These are phyloP conservation scores for Pluvialis apricaria DNA, from an alignment of 2,113 vertebrate genomes.

Conservation along the genomic window DNA sequence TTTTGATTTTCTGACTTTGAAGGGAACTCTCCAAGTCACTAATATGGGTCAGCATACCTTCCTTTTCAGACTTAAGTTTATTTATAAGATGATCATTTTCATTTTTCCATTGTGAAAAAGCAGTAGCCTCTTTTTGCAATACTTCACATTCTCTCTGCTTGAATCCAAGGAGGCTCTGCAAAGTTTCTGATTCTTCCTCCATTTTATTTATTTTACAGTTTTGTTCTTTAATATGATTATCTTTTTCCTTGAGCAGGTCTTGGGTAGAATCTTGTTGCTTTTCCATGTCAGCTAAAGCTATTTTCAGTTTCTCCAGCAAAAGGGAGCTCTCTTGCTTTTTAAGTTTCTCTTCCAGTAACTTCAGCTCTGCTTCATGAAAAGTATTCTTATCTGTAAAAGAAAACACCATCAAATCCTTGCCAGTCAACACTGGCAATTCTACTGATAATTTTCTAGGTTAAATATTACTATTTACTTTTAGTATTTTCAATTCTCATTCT, in stretches of 20 bases:
- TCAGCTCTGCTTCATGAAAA: conserved; percentile 75
- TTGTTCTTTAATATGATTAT: conserved; percentile 75
- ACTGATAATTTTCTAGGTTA: background rate
- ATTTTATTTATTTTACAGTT: conserved; percentile 66
- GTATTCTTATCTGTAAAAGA: conserved; percentile 77
- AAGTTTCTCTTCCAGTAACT: conserved; percentile 77
- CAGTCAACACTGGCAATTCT: background rate
- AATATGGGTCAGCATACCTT: conserved; percentile 71
- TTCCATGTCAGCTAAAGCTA: conserved; percentile 77
- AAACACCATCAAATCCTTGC: background rate
- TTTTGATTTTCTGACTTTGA: conserved; percentile 61
- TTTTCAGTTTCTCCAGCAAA: conserved; percentile 76
- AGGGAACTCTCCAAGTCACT: conserved; percentile 75
- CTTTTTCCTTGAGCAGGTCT: conserved; percentile 80
- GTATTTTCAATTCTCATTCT: background rate
- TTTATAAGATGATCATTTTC: conserved; percentile 77
- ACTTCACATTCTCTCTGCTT: conserved; percentile 77
- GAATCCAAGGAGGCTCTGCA: conserved; percentile 65
- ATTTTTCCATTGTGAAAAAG: conserved; percentile 80
- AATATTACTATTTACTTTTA: background rate
- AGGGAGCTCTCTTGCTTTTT: conserved; percentile 73
- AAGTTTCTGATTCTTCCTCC: conserved; percentile 72
- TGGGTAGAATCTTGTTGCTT: conserved; percentile 72
- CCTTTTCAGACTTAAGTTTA: conserved; percentile 76
- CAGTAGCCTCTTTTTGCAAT: conserved; percentile 70